phyloP scores from a whole-genome alignment of 2,113 vertebrate genomes.

The Apeltes quadracus region DNA sequence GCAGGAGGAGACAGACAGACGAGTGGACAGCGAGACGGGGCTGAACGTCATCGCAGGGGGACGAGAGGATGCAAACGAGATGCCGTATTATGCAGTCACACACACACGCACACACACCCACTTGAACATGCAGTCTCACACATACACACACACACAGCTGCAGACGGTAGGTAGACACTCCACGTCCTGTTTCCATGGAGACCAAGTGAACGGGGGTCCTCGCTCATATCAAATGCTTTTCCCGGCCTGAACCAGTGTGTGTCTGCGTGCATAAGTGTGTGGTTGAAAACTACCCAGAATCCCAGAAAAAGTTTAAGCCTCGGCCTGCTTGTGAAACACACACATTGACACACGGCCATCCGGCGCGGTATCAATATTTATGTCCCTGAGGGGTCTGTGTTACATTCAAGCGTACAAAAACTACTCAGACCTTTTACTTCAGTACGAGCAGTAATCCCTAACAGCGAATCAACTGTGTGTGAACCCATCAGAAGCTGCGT shows the following conservation, averaged over 20 bases:
- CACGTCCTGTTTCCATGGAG: slow-evolving; percentile 63
- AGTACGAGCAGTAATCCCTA: background rate
- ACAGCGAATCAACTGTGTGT: background rate
- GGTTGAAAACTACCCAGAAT: background rate
- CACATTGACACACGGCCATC: background rate
- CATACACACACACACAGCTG: slow-evolving; percentile 11
- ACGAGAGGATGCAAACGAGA: background rate
- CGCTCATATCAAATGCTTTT: slow-evolving; percentile 2
- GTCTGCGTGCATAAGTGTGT: slow-evolving; percentile 11
- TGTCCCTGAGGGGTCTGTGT: background rate
- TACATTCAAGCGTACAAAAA: background rate
- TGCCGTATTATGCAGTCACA: background rate
- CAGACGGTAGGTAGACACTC: slow-evolving; percentile 6
- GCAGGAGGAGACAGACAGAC: background rate
- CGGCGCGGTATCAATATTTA: background rate
- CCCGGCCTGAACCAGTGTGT: slow-evolving; percentile 14
- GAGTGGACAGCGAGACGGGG: background rate
- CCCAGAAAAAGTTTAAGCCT: background rate
- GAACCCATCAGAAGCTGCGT: too few species aligned
- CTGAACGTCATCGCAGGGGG: background rate
- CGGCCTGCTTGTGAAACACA: background rate
- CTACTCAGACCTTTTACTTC: background rate
- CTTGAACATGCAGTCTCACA: background rate
- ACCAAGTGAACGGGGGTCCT: slow-evolving; percentile 34
- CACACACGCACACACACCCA: slow-evolving; percentile 1